Base-by-base conservation (phyloP, 2,888 invertebrate genomes). In the Leptinotarsa peninsularis region DNA sequence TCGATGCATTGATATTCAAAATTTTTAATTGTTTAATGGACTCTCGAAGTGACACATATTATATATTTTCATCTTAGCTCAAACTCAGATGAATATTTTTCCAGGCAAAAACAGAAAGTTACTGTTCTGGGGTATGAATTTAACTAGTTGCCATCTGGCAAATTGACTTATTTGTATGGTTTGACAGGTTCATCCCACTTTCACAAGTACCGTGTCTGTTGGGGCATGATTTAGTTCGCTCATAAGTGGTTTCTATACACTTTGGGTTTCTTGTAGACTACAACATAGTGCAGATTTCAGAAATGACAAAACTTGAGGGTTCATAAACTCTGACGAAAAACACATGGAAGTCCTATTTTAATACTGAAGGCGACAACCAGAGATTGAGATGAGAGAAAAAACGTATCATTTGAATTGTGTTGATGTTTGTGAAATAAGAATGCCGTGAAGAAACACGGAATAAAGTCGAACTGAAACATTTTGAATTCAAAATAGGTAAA, bases 151-250 rank as follows among this genome's bases (percentile, higher is more conserved):
- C 43, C 63, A 63, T 63, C 63, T 63, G 63, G 63, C 63, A 43
- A 63, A 63, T 43, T 63, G 63, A 63, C 63, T 63, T n/a, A 63
- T 63, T 63, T 63, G 17, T 74, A 66, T 23, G 14, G 21, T 23
- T 4, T 71, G 70, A 58, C 74, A 66, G 66, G 67, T 23, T 21
- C 58, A 27, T 27, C 58, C 74, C 71, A 67, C 71, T 71, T 74
- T 67, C 50, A 52, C 52, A 58, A 74, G 71, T 67, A 56, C 67
- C 71, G 17, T 67, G 23, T 58, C 66, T 74, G 60, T 71, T 66
- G 18, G 71, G 66, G 54, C 71, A 74, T 60, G 74, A 67, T 58
- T 66, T 74, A 74, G 70, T 71, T 74, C 74, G 5, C 71, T 63
- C 4, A 58, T 49, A 70, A 74, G 71, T 71, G 74, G 71, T 33